Base-by-base conservation (phyloP, 2,888 invertebrate species). In the Notocelia uddmanniana region DNA sequence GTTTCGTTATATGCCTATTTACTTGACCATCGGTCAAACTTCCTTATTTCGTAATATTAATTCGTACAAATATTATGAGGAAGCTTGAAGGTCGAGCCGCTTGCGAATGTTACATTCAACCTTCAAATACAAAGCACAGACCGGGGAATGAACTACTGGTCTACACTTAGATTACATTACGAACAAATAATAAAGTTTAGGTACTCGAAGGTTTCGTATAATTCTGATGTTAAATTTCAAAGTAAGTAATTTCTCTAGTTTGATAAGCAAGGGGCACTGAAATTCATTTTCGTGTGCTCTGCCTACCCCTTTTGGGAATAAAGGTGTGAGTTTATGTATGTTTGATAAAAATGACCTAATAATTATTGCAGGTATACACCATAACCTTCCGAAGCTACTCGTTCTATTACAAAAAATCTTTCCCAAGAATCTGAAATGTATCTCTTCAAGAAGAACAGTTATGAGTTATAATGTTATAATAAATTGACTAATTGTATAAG, bases 1-100 rank as follows among this genome's bases (percentile, higher is more conserved):
- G 70, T 58, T 45, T 55, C 10, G 34, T 15, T 41, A 31, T 50
- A 52, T 31, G 37, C 15, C 2, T 31, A 31, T 58, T 11, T 34
- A 34, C 50, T 52, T 70, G 70, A 58, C 70, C 64, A 31, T 70
- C 50, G 59, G 21, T 48, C 31, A 64, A 52, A 64, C 64, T 70
- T 70, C 64, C 70, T 70, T 58, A 58, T 66, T 66, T 26, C 50
- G 52, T 59, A 59, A 59, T 45, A 52, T 59, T 23, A 50, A 52
- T 59, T 18, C 34, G 21, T 50, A 23, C 18, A 41, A 52, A 52
- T 58, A 57, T 67, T 11, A 68, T 31, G 58, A 66, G 70, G 64
- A 70, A 70, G 64, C 58, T 5, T 31, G 41, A 59, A 70, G 69
- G 70, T 21, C 64, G 41, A 37, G 3, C 58, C n/a, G 58, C 21